A percentile compares a stretch with the other conserved stretches of the same genome.
Conservation (phyloP, 1,140 invertebrate species). For the Pseudomyrmex dendroicus region DNA sequence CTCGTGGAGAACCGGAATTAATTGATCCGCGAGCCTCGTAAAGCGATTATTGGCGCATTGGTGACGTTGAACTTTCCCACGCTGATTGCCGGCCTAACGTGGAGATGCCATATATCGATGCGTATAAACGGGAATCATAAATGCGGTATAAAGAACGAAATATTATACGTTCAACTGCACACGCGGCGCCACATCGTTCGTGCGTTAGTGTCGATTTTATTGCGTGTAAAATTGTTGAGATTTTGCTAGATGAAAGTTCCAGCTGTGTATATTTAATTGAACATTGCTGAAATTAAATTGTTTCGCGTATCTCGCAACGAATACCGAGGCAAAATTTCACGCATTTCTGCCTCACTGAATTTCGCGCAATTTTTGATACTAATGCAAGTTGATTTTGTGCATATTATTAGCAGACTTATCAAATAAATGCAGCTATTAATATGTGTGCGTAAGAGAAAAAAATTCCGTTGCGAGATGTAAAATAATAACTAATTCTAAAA, state of each 20-base stretch:
- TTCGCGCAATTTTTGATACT: constrained; percentile 41
- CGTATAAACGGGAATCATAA: not conserved
- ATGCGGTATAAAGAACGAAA: not conserved
- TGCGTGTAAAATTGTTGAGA: constrained; percentile 28
- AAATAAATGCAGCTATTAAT: constrained; percentile 13
- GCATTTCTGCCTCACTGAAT: constrained; percentile 18
- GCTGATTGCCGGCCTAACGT: constrained; percentile 9
- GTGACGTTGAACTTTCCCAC: constrained; percentile 8
- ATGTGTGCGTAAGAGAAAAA: not conserved
- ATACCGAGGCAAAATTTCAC: constrained; percentile 20
- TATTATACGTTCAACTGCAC: not conserved
- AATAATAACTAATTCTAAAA: constrained; percentile 3
- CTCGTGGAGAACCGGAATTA: constrained; percentile 39
- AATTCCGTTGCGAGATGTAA: not conserved
- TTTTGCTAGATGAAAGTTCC: constrained; percentile 37
- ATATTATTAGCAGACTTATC: not conserved
- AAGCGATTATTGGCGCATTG: constrained; percentile 45
- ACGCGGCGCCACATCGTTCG: not conserved
- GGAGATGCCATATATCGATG: not conserved
- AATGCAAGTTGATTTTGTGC: constrained; percentile 16
- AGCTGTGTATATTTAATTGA: constrained; percentile 24
- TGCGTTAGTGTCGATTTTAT: constrained; percentile 21
- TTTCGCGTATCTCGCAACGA: constrained; percentile 18
- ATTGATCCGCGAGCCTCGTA: constrained; percentile 48
- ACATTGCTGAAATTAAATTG: constrained; percentile 36